Evolutionary conservation across 2,888 invertebrate genomes (phyloP).

Genomic region (Aspidiotus rigidus): DNA sequence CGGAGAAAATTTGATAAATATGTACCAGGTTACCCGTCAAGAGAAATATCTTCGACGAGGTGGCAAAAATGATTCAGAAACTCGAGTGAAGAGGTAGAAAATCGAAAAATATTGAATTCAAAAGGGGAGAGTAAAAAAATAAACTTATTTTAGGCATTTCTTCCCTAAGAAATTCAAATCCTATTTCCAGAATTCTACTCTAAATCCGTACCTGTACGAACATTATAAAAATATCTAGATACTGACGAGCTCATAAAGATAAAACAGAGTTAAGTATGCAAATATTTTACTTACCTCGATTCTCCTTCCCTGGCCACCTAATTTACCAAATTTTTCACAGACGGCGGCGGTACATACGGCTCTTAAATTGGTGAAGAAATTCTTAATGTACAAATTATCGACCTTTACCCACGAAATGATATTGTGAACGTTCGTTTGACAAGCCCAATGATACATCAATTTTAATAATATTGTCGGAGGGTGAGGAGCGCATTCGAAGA

Average conservation of each 20-base stretch:
- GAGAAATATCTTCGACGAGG: too few relatives aligned
- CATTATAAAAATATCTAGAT: too few relatives aligned
- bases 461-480: conserved; percentile 74
- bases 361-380: conserved; percentile 60
- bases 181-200: too few relatives aligned
- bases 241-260: neutral
- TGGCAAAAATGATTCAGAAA: too few relatives aligned
- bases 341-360: conserved; percentile 71
- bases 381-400: conserved; percentile 58
- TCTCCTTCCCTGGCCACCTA: conserved; percentile 63
- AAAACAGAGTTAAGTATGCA: neutral
- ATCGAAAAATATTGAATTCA: too few relatives aligned
- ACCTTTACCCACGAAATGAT: conserved; percentile 75
- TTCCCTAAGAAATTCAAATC: too few relatives aligned
- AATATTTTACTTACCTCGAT: conserved; percentile 50
- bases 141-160: too few relatives aligned
- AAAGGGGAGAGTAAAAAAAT: too few relatives aligned
- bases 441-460: conserved; percentile 82
- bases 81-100: too few relatives aligned
- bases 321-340: conserved; percentile 61
- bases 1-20: too few relatives aligned
- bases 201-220: too few relatives aligned
- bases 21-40: too few relatives aligned
- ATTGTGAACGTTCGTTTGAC: conserved; percentile 80
- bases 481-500: conserved; percentile 77